phyloP scores from a whole-genome alignment of 2,113 vertebrate genomes.

The Phoxinus phoxinus region DNA sequence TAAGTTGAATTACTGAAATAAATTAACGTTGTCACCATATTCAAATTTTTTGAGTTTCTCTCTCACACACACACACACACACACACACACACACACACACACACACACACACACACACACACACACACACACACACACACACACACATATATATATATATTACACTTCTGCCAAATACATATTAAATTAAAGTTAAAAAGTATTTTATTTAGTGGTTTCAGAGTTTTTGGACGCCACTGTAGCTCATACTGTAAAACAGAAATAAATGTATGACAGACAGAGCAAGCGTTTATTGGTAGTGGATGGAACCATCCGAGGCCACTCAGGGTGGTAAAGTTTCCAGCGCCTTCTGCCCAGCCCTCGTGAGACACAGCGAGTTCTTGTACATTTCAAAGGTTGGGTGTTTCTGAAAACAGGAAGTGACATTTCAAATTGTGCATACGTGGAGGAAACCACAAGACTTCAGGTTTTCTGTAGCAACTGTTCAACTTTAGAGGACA shows the following conservation, averaged over 20 bases:
- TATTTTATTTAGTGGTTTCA: background rate
- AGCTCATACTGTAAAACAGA: background rate
- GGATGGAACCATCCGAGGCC: constrained; percentile 11
- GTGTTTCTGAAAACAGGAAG: constrained; percentile 30
- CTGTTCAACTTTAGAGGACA: background rate
- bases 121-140: no score
- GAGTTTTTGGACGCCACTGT: background rate
- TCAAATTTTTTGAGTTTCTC: no score
- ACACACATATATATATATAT: no score
- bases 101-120: no score
- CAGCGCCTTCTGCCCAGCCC: background rate
- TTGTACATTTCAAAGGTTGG: background rate
- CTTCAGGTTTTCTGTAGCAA: constrained; percentile 8
- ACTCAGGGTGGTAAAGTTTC: background rate
- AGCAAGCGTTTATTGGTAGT: constrained; percentile 15
- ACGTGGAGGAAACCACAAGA: background rate
- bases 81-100: no score
- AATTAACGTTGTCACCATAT: no score
- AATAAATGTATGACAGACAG: background rate
- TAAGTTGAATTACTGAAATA: no score
- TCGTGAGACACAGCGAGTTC: background rate
- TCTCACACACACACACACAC: no score
- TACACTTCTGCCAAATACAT: background rate
- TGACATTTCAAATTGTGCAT: constrained; percentile 13
- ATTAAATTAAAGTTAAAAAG: background rate